These are phyloP conservation scores for Octonoba sinensis DNA, from an alignment of 2,888 invertebrate species.

Conservation along the genomic window DNA sequence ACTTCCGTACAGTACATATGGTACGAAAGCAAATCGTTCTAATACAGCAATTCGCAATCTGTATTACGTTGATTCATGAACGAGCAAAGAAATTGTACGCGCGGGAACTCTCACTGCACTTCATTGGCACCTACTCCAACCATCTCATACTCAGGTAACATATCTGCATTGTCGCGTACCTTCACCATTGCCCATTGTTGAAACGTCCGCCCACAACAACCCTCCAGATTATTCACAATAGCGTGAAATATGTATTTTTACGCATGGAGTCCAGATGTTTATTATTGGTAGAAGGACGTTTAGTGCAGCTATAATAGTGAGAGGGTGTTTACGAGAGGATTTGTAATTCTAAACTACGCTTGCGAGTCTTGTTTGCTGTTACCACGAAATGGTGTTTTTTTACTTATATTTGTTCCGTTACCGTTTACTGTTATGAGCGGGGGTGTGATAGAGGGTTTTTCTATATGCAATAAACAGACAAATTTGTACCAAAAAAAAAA, in stretches of 20 bases:
- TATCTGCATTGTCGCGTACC: background rate
- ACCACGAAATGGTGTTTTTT: background rate
- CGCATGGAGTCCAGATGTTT: conserved; percentile 42
- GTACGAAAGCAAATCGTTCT: background rate
- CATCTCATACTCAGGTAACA: no score
- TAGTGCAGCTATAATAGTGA: conserved; percentile 49
- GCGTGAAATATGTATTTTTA: conserved; percentile 61
- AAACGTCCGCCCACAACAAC: conserved; percentile 37
- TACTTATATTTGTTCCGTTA: conserved; percentile 11
- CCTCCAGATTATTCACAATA: conserved; percentile 12
- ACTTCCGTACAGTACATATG: no score
- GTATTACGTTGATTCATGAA: background rate
- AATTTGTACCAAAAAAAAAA: background rate
- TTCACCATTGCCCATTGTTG: conserved; percentile 11
- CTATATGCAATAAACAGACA: background rate
- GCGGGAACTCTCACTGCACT: conserved; percentile 6
- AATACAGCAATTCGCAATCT: background rate
- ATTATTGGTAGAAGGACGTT: conserved; percentile 22
- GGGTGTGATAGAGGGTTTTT: background rate
- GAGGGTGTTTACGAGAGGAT: conserved; percentile 46
- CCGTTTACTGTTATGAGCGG: background rate
- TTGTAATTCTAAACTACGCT: conserved; percentile 27
- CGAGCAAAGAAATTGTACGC: background rate
- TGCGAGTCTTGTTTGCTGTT: conserved; percentile 8
- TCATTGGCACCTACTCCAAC: no score